Conservation (phyloP, 1,140 invertebrate species). For the Oedothorax gibbosus region DNA sequence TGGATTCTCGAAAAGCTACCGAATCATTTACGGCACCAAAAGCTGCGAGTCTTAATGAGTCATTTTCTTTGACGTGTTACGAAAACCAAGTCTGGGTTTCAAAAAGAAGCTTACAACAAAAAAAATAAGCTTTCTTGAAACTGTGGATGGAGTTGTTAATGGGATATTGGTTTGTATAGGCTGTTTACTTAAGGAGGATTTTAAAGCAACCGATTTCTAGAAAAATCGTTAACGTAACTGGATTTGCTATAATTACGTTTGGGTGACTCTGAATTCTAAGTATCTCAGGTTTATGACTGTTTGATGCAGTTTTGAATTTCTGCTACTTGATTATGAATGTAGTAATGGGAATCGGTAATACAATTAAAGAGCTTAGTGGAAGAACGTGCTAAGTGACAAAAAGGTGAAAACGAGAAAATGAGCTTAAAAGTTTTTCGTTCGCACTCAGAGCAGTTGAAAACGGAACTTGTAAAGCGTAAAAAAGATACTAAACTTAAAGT, state of each 20-base stretch:
- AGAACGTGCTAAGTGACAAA: too few species aligned
- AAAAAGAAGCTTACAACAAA: background rate
- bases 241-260: constrained; percentile 5
- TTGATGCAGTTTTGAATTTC: too few species aligned
- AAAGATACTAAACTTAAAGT: too few species aligned
- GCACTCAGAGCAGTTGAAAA: too few species aligned
- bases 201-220: background rate
- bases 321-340: too few species aligned
- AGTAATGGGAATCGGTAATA: too few species aligned
- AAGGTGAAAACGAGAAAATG: too few species aligned
- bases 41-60: constrained; percentile 21
- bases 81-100: background rate
- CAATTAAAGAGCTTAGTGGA: too few species aligned
- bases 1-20: constrained; percentile 15
- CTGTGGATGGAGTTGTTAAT: constrained; percentile 2
- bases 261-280: too few species aligned
- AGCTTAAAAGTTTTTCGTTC: too few species aligned
- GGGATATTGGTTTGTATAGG: constrained; percentile 32
- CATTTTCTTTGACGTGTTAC: constrained; percentile 6
- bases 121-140: background rate
- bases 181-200: constrained; percentile 6
- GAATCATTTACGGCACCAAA: constrained; percentile 5
- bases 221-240: constrained; percentile 21
- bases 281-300: too few species aligned
- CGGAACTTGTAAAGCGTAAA: too few species aligned